A percentile compares a stretch with the other conserved stretches of the same genome.
Evolutionary conservation across 2,888 invertebrate genomes (phyloP).

Genomic region (Folsomia manolachei): DNA sequence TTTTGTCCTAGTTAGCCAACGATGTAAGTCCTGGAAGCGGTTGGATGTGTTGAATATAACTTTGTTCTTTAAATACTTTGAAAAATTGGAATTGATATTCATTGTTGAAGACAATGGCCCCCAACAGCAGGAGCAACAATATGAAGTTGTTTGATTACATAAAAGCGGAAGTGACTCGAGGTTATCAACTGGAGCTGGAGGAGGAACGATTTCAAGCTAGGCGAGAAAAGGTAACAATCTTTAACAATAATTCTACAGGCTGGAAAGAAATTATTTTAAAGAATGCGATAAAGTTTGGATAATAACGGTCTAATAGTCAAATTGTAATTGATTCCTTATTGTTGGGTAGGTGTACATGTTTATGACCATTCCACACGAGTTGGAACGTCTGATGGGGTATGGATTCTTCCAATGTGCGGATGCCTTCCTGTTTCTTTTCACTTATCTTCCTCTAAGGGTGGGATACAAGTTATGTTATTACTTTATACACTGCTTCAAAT

Average conservation of each 20-base stretch:
- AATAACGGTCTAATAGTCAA: too few relatives aligned
- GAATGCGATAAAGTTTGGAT: too few relatives aligned
- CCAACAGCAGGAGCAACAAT: not conserved
- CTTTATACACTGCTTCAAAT: constrained; percentile 62
- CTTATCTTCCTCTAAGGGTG: constrained; percentile 91
- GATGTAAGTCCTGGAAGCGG: too few relatives aligned
- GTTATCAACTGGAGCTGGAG: constrained; percentile 91
- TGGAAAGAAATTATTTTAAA: too few relatives aligned
- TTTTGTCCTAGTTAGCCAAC: too few relatives aligned
- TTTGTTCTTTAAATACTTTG: too few relatives aligned
- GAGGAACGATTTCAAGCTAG: constrained; percentile 90
- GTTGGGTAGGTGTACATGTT: constrained; percentile 77
- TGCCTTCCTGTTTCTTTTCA: constrained; percentile 95
- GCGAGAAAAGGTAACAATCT: constrained; percentile 66
- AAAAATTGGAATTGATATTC: too few relatives aligned
- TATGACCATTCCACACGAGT: constrained; percentile 88
- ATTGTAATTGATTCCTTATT: constrained; percentile 2
- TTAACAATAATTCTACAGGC: too few relatives aligned
- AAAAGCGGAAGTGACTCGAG: constrained; percentile 82
- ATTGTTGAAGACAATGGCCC: too few relatives aligned
- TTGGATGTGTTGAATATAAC: too few relatives aligned
- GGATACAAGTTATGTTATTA: constrained; percentile 67
- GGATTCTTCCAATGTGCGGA: constrained; percentile 95
- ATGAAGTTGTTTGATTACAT: constrained; percentile 61
- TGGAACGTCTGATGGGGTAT: constrained; percentile 88